phyloP scores from a whole-genome alignment of 2,113 vertebrate species.

The Megalops atlanticus region DNA sequence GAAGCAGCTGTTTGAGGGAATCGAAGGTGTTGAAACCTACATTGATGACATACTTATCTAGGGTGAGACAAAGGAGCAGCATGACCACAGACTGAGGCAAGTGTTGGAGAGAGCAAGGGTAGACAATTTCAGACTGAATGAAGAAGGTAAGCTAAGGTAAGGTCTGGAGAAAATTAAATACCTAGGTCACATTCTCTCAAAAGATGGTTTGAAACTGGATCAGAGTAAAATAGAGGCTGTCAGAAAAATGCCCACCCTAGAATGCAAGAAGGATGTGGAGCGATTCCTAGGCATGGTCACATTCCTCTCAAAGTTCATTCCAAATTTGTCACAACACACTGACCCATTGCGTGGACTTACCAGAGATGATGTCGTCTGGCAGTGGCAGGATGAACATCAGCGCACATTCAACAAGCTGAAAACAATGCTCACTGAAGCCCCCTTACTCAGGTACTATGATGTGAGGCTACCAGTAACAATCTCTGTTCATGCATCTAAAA shows the following conservation, averaged over 20 bases:
- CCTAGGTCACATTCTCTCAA: slow-evolving; percentile 18
- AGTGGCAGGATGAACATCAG: slow-evolving; percentile 14
- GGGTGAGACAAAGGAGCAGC: slow-evolving; percentile 16
- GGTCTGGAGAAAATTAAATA: slow-evolving; percentile 22
- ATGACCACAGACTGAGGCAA: slow-evolving; percentile 23
- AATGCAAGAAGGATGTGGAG: slow-evolving; percentile 27
- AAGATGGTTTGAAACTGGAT: slow-evolving; percentile 12
- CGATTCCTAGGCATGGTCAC: slow-evolving; percentile 4
- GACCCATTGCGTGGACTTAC: neutral
- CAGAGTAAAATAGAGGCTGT: slow-evolving; percentile 18
- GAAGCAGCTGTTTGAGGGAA: slow-evolving; percentile 31
- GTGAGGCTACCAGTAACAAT: neutral
- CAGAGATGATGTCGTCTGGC: neutral
- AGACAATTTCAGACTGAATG: slow-evolving; percentile 24
- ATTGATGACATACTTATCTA: slow-evolving; percentile 27
- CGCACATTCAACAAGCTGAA: too few species aligned
- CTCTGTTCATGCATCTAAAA: slow-evolving; percentile 9
- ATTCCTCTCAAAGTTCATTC: slow-evolving; percentile 10
- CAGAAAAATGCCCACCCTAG: neutral
- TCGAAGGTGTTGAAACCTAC: slow-evolving; percentile 32
- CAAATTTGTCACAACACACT: slow-evolving; percentile 14
- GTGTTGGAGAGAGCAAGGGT: slow-evolving; percentile 23
- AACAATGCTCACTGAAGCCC: slow-evolving; percentile 17
- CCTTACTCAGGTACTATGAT: slow-evolving; percentile 19
- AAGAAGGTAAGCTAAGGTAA: slow-evolving; percentile 31